Evolutionary conservation across 2,113 vertebrate genomes (phyloP).

Genomic region (Dromiciops gliroides): DNA sequence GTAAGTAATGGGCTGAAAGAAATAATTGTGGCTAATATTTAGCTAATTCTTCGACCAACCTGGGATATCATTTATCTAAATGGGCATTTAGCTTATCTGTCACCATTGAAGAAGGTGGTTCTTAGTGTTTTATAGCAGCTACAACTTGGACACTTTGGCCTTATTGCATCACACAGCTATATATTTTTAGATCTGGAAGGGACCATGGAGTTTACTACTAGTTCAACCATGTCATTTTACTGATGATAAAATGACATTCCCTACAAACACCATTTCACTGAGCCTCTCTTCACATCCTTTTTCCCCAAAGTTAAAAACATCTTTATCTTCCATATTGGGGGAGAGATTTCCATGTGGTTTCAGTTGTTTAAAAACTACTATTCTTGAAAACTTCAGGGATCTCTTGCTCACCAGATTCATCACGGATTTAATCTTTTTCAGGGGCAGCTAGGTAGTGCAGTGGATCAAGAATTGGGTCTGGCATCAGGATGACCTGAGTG

Average conservation of each 20-base stretch:
- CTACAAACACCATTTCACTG: background rate
- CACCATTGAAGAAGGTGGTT: background rate
- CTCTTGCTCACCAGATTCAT: constrained; percentile 11
- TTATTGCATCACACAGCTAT: background rate
- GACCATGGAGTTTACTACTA: constrained; percentile 1
- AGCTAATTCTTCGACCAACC: constrained; percentile 24
- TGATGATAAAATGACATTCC: constrained; percentile 5
- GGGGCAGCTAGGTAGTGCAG: background rate
- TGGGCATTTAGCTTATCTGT: constrained; percentile 12
- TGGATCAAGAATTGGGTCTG: background rate
- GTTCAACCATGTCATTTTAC: background rate
- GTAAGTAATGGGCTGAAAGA: constrained; percentile 21
- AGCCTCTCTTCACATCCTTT: background rate
- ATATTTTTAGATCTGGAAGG: background rate
- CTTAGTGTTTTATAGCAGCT: background rate
- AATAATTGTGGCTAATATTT: constrained; percentile 33
- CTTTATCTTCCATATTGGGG: background rate
- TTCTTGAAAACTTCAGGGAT: background rate
- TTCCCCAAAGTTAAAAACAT: constrained; percentile 16
- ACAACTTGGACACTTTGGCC: background rate
- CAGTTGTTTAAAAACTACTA: constrained; percentile 20
- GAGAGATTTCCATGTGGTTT: background rate
- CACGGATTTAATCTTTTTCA: constrained; percentile 14
- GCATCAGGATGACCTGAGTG: background rate
- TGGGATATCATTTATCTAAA: constrained; percentile 16